Conservation (phyloP, 2,113 vertebrate species). For the Gobio gobio region DNA sequence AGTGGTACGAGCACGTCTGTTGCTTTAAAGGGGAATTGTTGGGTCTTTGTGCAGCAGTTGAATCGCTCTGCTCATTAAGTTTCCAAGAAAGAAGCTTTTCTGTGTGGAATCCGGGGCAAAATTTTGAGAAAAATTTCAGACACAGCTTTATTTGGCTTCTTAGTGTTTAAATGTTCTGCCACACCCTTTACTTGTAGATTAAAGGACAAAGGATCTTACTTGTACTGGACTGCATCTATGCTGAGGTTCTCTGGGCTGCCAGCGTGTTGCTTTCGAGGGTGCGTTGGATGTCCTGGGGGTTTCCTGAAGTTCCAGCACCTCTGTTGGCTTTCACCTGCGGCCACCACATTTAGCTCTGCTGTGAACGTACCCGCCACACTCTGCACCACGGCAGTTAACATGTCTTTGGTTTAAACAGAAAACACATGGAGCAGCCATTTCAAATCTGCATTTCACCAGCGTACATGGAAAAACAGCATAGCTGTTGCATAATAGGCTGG, state of each 20-base stretch:
- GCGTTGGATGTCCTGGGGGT: background rate
- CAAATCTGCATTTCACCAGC: background rate
- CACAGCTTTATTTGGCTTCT: background rate
- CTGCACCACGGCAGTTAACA: background rate
- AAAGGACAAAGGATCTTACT: too few species aligned
- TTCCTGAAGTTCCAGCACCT: background rate
- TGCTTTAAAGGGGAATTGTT: background rate
- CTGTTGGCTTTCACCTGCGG: background rate
- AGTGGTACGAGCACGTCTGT: background rate
- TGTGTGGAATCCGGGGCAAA: background rate
- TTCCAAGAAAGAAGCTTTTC: background rate
- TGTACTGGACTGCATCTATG: background rate
- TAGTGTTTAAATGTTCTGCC: background rate
- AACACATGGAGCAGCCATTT: background rate
- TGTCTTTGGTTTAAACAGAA: background rate
- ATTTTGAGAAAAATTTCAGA: background rate
- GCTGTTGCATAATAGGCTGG: slow-evolving; percentile 7
- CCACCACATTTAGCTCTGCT: background rate
- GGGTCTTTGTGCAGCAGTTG: slow-evolving; percentile 7
- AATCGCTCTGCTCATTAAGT: slow-evolving; percentile 15
- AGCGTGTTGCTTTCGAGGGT: background rate
- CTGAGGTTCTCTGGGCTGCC: background rate
- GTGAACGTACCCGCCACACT: slow-evolving; percentile 4
- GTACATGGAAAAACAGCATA: background rate
- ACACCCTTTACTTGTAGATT: background rate